Evolutionary conservation across 1,140 invertebrate species (phyloP), one percentile per base, ranked within the genome.

Genomic region (Drosophila ananassae): DNA sequence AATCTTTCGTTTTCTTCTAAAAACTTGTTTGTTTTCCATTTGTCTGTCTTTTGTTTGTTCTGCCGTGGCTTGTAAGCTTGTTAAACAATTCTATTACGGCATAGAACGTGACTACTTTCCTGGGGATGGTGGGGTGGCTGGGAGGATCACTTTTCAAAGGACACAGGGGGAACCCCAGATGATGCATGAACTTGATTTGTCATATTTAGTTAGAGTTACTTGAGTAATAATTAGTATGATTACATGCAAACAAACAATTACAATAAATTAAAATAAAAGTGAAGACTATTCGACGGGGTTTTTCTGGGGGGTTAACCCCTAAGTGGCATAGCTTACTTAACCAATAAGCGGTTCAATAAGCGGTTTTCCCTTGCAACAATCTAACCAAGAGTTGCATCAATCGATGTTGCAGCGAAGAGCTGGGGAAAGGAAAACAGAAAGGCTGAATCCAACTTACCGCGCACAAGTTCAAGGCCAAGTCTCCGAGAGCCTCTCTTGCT

Each of bases 401-500:
- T 44, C 25, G 32, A 63, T 46, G 48, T 41, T 58, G 41, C 50
- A 55, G 12, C 57, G 10, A 58, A 58, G 67, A 55, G 44, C 39
- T 44, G 52, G 17, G 17, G 17, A 12, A 47, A 8, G 53, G 25
- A 22, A 69, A 66, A 52, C 58, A 63, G 34, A 52, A 72, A 73
- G 59, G 39, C 61, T 54, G 28, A 85, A 77, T 68, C 62, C 69
- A 79, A 89, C 82, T 89, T 87, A 87, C 82, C 83, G 79, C 79
- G 72, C 67, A 77, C 76, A 87, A 87, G 83, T 87, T 87, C 83
- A 87, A 87, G 83, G 83, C 84, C 83, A 87, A 87, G 79, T 84
- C 76, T 63, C 63, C 69, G 77, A 81, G 79, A 67, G 32, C 28
- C 60, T 55, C 44, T 62, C 22, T 44, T 2, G 47, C 67, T 62